Evolutionary conservation across 2,797 vertebrate species (phyloP).

Genomic region (Molossus molossus): DNA sequence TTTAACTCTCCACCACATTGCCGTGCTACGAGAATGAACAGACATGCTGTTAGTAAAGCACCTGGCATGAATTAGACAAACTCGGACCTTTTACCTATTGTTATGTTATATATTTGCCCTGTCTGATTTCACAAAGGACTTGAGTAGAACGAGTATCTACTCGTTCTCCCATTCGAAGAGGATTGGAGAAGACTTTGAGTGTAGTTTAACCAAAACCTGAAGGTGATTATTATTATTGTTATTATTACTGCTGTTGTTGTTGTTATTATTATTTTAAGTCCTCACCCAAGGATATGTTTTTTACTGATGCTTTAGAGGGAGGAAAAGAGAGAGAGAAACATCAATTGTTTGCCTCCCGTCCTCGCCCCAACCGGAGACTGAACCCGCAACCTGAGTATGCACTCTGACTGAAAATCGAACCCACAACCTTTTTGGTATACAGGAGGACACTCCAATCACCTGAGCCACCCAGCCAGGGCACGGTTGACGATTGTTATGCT

Average conservation of each 20-base stretch:
- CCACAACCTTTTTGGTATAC: too few relatives aligned
- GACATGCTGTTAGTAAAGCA: background rate
- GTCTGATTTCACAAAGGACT: background rate
- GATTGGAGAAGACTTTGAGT: too few relatives aligned
- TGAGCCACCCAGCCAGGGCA: too few relatives aligned
- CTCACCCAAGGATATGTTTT: background rate
- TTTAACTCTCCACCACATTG: background rate
- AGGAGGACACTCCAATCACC: too few relatives aligned
- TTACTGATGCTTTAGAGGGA: background rate
- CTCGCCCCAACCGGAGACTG: too few relatives aligned
- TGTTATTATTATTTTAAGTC: background rate
- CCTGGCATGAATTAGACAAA: background rate
- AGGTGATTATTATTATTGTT: too few relatives aligned
- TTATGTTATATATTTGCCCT: background rate
- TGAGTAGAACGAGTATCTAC: background rate
- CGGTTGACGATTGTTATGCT: too few relatives aligned
- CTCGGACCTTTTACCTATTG: background rate
- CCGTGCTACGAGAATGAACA: background rate
- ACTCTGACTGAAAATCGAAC: too few relatives aligned
- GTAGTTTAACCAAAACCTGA: too few relatives aligned
- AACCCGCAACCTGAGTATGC: too few relatives aligned
- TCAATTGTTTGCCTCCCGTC: too few relatives aligned
- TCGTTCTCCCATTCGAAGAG: background rate
- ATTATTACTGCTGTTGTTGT: too few relatives aligned
- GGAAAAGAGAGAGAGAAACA: background rate